Base-by-base conservation (phyloP, 1,140 invertebrate genomes). In the Panagrolaimus sp. region DNA sequence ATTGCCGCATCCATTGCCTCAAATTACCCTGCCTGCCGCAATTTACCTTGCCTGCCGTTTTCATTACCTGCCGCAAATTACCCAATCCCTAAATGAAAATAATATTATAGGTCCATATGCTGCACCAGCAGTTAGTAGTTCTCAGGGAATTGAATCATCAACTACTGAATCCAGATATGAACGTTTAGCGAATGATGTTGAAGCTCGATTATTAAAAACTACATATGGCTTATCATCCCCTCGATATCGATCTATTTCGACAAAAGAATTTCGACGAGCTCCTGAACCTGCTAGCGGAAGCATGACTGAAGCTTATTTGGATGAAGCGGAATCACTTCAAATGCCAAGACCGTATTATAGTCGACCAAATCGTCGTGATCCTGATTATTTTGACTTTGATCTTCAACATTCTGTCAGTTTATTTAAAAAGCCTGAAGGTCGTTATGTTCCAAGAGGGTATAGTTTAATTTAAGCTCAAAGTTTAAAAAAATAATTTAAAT, bases 321-420 rank as follows among this genome's bases (percentile, higher is more conserved):
- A 23, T 63, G 72, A 72, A 13, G 72, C 42, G 4, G 71, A 72
- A 61, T 20, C 72, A 11, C 44, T 38, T 74, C 74, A 13, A 74
- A 79, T 78, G 43, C 81, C 80, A 45, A 46, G 72, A n/a, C 71
- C 80, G 13, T 82, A 79, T 65, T 82, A 82, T 67, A 82, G 79
- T 23, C 76, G 80, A 7, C 80, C 80, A 43, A 78, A 80, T 48
- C 48, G 81, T 65, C 47, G 70, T 53, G 80, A 82, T 67, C 78
- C 78, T 14, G 80, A 82, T 63, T 82, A 82, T 53, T 82, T 82
- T 71, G 80, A 82, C 38, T 82, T 79, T 72, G 80, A 82, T 63
- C 65, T 82, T 9, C 69, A 79, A 45, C 80, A 82, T 65, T 82
- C 80, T 9, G 81, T 82, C 13, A 68, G 80, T 62, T 70, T 82